Evolutionary conservation across 2,888 invertebrate species (phyloP), one percentile per base, ranked within the genome.

Genomic region (Patella ulyssiponensis): DNA sequence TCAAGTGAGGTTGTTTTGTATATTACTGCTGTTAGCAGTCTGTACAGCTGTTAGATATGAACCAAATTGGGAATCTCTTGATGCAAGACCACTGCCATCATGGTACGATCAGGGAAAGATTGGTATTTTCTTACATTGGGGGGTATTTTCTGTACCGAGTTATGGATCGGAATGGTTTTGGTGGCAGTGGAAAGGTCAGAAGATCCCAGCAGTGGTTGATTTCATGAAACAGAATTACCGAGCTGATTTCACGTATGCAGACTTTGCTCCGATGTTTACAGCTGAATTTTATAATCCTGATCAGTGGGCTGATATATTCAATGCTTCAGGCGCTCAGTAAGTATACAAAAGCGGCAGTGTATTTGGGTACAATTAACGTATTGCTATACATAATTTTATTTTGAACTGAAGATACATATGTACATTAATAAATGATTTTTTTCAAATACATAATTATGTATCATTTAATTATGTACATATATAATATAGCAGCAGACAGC

Each of bases 181-280:
- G 97, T 93, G 92, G 51, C 93, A 95, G 86, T 97, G 97, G 97
- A 93, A 94, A 73, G 86, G 84, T n/a, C 81, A 82, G 79, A 79
- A 82, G 97, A 84, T 80, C 3, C 82, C 85, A 17, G 87, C 82
- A n/a, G 84, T 88, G 51, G 84, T 88, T 2, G 83, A 87, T 17
- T 98, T 95, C 90, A 97, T 98, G 96, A 91, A 94, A 52, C 93
- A 94, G 58, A 96, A 96, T 88, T 98, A 96, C 91, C 95, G 94
- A 76, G 96, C 96, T 1, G 94, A 93, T 74, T 97, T 96, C 88
- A 95, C 95, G 0, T 99, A 99, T 92, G 97, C 97, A 88, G 96
- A 98, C 79, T 98, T 98, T 92, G 98, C 95, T 0, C 94, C 94
- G 27, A 76, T 96, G 88, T 98, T 98, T 87, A 97, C 95, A 53